Evolutionary conservation across 2,888 invertebrate genomes (phyloP).

Genomic region (Arctia plantaginis): DNA sequence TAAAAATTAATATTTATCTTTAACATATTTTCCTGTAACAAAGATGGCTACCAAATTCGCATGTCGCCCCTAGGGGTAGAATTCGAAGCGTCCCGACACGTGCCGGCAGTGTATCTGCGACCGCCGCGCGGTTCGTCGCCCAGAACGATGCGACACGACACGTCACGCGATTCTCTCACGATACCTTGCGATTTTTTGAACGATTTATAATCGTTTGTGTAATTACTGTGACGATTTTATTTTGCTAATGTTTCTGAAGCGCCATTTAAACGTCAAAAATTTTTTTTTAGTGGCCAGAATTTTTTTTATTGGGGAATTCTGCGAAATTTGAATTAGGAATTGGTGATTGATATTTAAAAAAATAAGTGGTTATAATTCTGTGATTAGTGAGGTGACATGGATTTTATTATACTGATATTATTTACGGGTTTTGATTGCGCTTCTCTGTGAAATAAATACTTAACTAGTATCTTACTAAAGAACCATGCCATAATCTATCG

Average conservation of each 20-base stretch:
- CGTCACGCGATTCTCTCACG: constrained; percentile 30
- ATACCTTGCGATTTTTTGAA: constrained; percentile 34
- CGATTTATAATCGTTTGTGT: constrained; percentile 13
- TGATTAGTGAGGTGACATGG: constrained; percentile 24
- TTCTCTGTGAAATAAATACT: neutral
- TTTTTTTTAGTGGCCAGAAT: neutral
- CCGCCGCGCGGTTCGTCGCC: constrained; percentile 72
- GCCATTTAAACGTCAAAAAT: neutral
- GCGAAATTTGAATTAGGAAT: constrained; percentile 22
- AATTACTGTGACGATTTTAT: constrained; percentile 4
- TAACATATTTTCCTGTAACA: constrained; percentile 27
- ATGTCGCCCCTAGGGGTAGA: constrained; percentile 58
- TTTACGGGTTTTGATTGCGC: constrained; percentile 12
- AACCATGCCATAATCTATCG: neutral
- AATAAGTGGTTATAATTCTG: neutral
- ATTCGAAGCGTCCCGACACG: constrained; percentile 71
- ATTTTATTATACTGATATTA: neutral
- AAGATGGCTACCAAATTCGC: constrained; percentile 45
- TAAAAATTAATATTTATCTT: neutral
- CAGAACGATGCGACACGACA: constrained; percentile 30
- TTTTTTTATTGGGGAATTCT: neutral
- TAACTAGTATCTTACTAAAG: neutral
- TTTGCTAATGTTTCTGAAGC: constrained; percentile 16
- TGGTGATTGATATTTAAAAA: constrained; percentile 13
- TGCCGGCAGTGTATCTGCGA: constrained; percentile 79